Evolutionary conservation across 2,113 vertebrate genomes (phyloP).

Genomic region (Nothocercus julius): DNA sequence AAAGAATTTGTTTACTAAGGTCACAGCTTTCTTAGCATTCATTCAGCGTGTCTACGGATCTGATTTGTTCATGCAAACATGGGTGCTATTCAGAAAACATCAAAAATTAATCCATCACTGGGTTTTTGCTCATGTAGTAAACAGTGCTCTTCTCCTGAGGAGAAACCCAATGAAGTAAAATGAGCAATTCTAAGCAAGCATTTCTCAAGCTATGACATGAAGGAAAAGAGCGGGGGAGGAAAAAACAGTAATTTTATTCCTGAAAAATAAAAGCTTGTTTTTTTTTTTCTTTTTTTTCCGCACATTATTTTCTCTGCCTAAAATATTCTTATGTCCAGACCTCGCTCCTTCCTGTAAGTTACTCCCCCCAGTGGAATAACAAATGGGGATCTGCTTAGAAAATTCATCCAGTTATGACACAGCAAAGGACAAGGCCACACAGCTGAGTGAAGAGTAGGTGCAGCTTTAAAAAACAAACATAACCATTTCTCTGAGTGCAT

Average conservation of each 20-base stretch:
- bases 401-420: neutral
- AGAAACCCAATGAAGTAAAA: conserved; percentile 15
- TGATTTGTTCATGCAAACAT: neutral
- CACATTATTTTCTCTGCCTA: neutral
- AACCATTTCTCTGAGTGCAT: neutral
- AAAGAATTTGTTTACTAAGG: conserved; percentile 1
- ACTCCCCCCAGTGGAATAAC: neutral
- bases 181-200: neutral
- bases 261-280: neutral
- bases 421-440: neutral
- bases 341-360: neutral
- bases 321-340: neutral
- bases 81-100: conserved; percentile 8
- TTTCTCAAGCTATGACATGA: neutral
- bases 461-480: neutral
- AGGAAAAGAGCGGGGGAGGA: neutral
- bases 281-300: neutral
- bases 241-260: neutral
- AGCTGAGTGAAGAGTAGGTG: neutral
- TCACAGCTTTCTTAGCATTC: conserved; percentile 37
- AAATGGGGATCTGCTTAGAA: neutral
- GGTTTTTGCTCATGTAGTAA: conserved; percentile 10
- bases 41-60: neutral
- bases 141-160: neutral
- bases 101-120: conserved; percentile 24